phyloP scores from a whole-genome alignment of 2,888 invertebrate genomes.

The Coremacera marginata region DNA sequence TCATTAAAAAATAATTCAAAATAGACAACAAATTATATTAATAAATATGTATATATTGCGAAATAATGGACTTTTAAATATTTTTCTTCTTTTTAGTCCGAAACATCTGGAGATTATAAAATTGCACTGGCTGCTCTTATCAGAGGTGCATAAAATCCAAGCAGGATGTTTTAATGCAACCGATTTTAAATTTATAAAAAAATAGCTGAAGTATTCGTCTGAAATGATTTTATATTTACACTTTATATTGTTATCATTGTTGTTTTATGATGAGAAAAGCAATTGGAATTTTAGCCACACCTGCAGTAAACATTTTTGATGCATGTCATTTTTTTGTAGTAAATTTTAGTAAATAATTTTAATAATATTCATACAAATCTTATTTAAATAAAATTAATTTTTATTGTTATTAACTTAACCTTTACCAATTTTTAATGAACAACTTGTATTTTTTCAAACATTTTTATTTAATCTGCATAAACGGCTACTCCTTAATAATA shows the following conservation, averaged over 20 bases:
- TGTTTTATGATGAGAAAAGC: not conserved
- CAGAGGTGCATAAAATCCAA: conserved; percentile 54
- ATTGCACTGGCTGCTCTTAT: conserved; percentile 71
- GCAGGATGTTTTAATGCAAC: no score
- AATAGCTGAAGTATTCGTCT: not conserved
- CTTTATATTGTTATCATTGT: not conserved
- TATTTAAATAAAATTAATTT: not conserved
- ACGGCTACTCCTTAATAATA: not conserved
- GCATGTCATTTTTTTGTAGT: no score
- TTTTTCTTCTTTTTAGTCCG: conserved; percentile 64
- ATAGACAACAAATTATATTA: not conserved
- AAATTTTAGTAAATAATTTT: not conserved
- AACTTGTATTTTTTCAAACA: no score
- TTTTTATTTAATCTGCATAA: not conserved
- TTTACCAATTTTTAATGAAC: no score
- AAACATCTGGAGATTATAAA: conserved; percentile 74
- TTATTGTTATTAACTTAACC: not conserved
- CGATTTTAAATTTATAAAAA: not conserved
- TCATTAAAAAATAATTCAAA: not conserved
- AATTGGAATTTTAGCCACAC: not conserved
- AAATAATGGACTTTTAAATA: not conserved
- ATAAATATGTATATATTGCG: no score
- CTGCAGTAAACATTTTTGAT: not conserved
- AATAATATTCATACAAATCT: not conserved
- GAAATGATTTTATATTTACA: not conserved